These are phyloP conservation scores for Hycleus phaleratus DNA, from an alignment of 1,140 invertebrate genomes.

Conservation along the genomic window DNA sequence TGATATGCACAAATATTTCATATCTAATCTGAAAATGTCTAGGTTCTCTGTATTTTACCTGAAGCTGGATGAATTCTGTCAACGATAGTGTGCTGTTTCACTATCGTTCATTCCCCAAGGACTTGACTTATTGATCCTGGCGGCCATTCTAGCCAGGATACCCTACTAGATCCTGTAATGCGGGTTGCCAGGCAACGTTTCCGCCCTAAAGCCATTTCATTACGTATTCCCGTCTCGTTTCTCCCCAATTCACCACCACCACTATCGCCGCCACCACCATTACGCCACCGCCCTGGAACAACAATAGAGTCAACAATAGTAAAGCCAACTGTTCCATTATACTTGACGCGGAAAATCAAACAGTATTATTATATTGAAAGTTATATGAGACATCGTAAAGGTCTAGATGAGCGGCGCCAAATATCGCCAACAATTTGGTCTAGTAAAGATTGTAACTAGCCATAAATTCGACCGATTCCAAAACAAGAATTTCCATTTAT, in stretches of 20 bases:
- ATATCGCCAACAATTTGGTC: constrained; percentile 3
- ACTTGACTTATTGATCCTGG: constrained; percentile 37
- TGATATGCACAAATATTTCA: too few relatives aligned
- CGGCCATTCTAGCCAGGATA: constrained; percentile 26
- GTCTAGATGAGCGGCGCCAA: not conserved
- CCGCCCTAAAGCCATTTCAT: constrained; percentile 25
- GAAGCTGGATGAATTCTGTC: not conserved
- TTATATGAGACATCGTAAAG: too few relatives aligned
- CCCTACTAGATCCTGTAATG: constrained; percentile 20
- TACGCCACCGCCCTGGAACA: constrained; percentile 6
- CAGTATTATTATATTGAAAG: too few relatives aligned
- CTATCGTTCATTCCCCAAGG: constrained; percentile 22
- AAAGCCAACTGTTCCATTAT: constrained; percentile 2
- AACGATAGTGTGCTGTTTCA: not conserved
- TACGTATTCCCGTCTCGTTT: constrained; percentile 14
- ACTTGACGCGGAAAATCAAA: constrained; percentile 1
- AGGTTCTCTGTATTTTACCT: too few relatives aligned
- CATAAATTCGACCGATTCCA: constrained; percentile 7
- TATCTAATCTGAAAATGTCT: too few relatives aligned
- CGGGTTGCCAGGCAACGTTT: constrained; percentile 29
- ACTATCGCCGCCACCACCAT: not conserved
- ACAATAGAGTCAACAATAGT: constrained; percentile 1
- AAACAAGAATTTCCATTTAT: constrained; percentile 6
- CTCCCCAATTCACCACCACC: constrained; percentile 5
- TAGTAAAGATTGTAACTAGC: not conserved